phyloP scores from a whole-genome alignment of 2,113 vertebrate genomes.

The Pangasianodon hypophthalmus region DNA sequence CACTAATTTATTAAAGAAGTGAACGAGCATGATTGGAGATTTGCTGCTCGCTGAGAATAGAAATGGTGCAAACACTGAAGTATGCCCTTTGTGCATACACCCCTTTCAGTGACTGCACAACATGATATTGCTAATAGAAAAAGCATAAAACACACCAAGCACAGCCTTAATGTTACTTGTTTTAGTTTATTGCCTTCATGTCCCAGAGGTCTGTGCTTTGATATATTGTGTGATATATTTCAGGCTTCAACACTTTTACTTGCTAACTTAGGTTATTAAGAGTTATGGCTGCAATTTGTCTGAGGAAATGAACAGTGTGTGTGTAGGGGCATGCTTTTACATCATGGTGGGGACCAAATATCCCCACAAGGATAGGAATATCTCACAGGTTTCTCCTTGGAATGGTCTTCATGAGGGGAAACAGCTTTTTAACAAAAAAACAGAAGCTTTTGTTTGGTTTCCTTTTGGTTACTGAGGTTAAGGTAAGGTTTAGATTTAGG shows the following conservation, averaged over 20 bases:
- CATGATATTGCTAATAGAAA: conserved; percentile 10
- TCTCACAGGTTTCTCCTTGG: no score
- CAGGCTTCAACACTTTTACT: conserved; percentile 33
- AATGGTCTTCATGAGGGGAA: neutral
- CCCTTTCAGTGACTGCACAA: neutral
- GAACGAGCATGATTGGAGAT: neutral
- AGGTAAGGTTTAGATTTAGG: neutral
- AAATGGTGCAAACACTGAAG: neutral
- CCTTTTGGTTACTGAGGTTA: neutral
- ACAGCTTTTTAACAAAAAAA: neutral
- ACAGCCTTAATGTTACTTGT: conserved; percentile 5
- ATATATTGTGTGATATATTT: conserved; percentile 28
- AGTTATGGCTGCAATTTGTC: conserved; percentile 27
- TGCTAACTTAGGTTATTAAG: conserved; percentile 16
- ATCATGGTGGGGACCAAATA: neutral
- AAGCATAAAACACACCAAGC: conserved; percentile 5
- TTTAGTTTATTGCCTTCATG: neutral
- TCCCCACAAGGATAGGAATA: neutral
- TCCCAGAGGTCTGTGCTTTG: conserved; percentile 3
- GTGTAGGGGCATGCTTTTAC: neutral
- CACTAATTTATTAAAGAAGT: neutral
- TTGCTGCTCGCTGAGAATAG: neutral
- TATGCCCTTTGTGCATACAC: neutral
- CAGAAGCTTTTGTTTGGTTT: no score
- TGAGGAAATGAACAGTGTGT: conserved; percentile 10